Evolutionary conservation across 1,140 invertebrate species (phyloP).

Genomic region (Dryas iulia): DNA sequence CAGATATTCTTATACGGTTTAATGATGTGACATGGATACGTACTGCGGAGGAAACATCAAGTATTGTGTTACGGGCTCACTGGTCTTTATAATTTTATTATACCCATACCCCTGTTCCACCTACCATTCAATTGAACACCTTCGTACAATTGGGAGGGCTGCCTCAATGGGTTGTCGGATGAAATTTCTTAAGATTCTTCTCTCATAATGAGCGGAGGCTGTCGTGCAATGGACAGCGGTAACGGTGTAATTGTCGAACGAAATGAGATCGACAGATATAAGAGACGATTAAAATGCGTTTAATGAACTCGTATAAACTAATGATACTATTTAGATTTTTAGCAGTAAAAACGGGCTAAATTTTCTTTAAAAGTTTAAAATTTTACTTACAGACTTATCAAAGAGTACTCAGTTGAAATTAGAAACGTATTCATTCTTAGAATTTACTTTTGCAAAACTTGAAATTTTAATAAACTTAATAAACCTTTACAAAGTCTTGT

Average conservation of each 20-base stretch:
- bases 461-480: too few species aligned
- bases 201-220: conserved; percentile 70
- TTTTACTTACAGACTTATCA: conserved; percentile 26
- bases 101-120: conserved; percentile 71
- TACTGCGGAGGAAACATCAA: conserved; percentile 73
- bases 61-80: conserved; percentile 76
- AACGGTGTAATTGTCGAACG: conserved; percentile 74
- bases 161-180: conserved; percentile 76
- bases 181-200: conserved; percentile 79
- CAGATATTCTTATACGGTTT: conserved; percentile 73
- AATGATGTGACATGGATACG: conserved; percentile 76
- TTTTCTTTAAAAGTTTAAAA: conserved; percentile 40
- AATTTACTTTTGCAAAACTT: too few species aligned
- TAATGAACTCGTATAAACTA: conserved; percentile 66
- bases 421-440: too few species aligned
- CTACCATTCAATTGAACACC: conserved; percentile 78
- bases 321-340: conserved; percentile 43
- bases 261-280: conserved; percentile 74
- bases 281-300: conserved; percentile 71
- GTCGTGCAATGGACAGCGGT: conserved; percentile 72
- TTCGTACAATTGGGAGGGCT: conserved; percentile 75
- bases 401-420: conserved; percentile 18
- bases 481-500: too few species aligned
- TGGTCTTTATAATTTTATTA: conserved; percentile 80
- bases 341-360: conserved; percentile 38